Base-by-base conservation (phyloP, 1,140 invertebrate species). In the Caerostris extrusa region DNA sequence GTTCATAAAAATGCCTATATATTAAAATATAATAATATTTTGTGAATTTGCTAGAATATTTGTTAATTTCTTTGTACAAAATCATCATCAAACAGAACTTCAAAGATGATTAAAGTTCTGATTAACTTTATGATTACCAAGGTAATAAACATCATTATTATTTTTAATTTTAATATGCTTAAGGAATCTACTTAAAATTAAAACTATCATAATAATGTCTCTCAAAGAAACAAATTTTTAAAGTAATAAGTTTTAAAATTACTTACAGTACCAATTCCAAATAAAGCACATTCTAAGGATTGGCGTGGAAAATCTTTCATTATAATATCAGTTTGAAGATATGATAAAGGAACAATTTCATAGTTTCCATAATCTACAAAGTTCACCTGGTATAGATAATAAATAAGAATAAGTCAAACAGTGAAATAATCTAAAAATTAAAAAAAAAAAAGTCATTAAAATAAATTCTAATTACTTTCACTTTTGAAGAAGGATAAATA, bases 271-370 rank as follows among this genome's bases (percentile, higher is more conserved):
- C 93, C 60, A 58, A 97, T 91, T 58, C 95, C 96, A 14, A 95
- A n/a, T 14, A 97, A 94, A 17, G 94, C 14, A 71, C 96, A 96
- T 95, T 95, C 96, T 5, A 95, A 95, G 67, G 95, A 95, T 83
- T 96, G 96, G 4, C 96, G 96, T 3, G 97, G 97, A 50, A 97
- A 96, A 81, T 97, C 95, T 3, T 96, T 95, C 56, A 97, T 96
- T 5, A 97, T 96, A 3, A 97, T 96, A 92, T 96, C 96, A 95
- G 97, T 97, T 12, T 97, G 96, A 67, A 98, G 88, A 19, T 97
- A 96, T 6, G 95, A 95, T 4, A 96, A 95, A 1, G 95, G 91
- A 50, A 97, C 97, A 3, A 95, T 95, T 95, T 97, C 96, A 4
- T 95, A 60, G 94, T 96, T 97, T 5, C 97, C 97, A 94, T 96